Evolutionary conservation across 2,888 invertebrate species (phyloP), one percentile per base, ranked within the genome.

Genomic region (Geophilus truncorum): DNA sequence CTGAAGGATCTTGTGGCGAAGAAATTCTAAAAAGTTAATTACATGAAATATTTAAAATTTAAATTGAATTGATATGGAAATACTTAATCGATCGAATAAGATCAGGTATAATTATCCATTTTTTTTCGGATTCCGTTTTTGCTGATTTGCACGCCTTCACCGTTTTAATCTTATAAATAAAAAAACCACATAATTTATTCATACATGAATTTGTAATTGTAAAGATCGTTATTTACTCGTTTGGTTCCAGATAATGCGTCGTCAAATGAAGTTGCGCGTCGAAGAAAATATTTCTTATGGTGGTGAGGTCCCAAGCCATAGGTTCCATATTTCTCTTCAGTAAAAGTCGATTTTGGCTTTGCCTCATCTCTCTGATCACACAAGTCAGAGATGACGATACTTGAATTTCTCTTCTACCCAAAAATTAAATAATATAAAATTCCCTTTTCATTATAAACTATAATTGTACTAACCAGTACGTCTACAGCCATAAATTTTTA

Each of bases 61-160:
- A 21, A 7, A 28, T 75, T 34, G 9, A 36, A 32, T 77, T 9
- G n/a, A 30, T 34, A n/a, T 51, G 7, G 18, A 32, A 6, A 15
- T 45, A 78, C 78, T 40, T 78, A 45, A 78, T 21, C 4, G 45
- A 40, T 25, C 78, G 78, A 36, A 78, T 40, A 78, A 78, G 40
- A 25, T 78, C 78, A 9, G 78, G 78, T 12, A 45, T 40, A 40
- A 78, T 78, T 25, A 78, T 78, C 45, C 34, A 45, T 45, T 28
- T 36, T 15, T 12, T 10, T 45, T 78, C 78, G 0, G 21, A 12
- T 5, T 78, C 78, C 1, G 10, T 10, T 30, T 77, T 70, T 10
- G 4, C 15, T 25, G 70, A 28, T 70, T 70, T 70, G 25, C 5
- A 10, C 0, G n/a, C 3, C 28, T 70, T 70, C 28, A 28, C 25